A percentile compares a stretch with the other conserved stretches of the same genome.
Conservation (phyloP, 2,797 vertebrate genomes). For the Rousettus madagascariensis region DNA sequence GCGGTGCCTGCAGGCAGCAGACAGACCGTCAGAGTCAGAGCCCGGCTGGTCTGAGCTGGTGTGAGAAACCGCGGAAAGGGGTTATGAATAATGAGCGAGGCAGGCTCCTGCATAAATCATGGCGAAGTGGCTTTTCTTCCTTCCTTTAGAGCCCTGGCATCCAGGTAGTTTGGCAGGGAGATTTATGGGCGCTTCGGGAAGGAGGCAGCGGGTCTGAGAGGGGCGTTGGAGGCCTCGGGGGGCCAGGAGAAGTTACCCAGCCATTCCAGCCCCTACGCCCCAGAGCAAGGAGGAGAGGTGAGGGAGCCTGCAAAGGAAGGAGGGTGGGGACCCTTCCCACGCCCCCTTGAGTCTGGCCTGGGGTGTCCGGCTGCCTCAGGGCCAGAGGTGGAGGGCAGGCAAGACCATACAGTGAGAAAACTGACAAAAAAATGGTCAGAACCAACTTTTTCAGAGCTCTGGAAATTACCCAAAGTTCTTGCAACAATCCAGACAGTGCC, state of each 20-base stretch:
- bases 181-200: accelerated
- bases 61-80: not conserved
- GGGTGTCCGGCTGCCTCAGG: not conserved
- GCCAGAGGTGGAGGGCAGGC: not conserved
- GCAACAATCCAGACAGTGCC: not conserved
- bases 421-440: not conserved
- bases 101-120: constrained; percentile 36
- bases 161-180: not conserved
- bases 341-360: not conserved
- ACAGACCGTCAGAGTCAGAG: not conserved
- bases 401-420: not conserved
- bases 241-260: not conserved
- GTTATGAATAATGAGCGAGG: constrained; percentile 15
- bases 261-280: not conserved
- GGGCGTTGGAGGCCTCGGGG: not conserved
- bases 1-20: not conserved
- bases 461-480: not conserved
- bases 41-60: not conserved
- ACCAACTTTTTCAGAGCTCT: not conserved
- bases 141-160: not conserved
- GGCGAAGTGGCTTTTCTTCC: not conserved
- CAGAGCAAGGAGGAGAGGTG: too few relatives aligned
- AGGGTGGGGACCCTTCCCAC: accelerated
- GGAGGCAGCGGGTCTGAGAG: not conserved
- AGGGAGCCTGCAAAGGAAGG: too few relatives aligned